Conservation (phyloP, 2,113 vertebrate species). For the Periophthalmus modestus region DNA sequence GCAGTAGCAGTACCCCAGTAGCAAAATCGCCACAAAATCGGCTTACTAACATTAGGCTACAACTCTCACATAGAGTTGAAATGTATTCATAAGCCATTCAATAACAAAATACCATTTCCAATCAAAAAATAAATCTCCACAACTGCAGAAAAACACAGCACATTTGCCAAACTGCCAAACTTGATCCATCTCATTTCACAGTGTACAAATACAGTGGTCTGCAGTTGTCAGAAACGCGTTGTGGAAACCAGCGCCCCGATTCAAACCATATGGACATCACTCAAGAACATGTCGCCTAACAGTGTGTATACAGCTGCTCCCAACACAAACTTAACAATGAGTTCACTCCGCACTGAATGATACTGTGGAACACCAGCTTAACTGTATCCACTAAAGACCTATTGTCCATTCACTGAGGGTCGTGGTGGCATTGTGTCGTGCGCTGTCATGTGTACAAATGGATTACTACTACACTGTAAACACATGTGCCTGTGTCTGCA, state of each 20-base stretch:
- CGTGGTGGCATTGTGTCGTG: slow-evolving; percentile 23
- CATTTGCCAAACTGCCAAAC: slow-evolving; percentile 19
- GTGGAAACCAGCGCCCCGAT: slow-evolving; percentile 44
- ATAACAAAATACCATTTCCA: neutral
- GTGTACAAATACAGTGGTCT: slow-evolving; percentile 44
- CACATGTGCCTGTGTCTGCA: neutral
- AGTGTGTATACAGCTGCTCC: neutral
- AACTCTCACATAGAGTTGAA: neutral
- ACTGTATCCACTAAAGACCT: slow-evolving; percentile 25
- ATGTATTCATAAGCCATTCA: neutral
- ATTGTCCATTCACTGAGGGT: slow-evolving; percentile 41
- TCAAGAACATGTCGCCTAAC: slow-evolving; percentile 8
- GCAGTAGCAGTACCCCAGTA: neutral
- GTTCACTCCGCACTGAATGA: slow-evolving; percentile 1
- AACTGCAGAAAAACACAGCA: slow-evolving; percentile 16
- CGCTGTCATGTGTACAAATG: slow-evolving; percentile 40
- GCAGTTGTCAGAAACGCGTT: slow-evolving; percentile 28
- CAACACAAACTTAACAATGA: slow-evolving; percentile 17
- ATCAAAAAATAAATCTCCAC: neutral
- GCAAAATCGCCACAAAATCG: neutral
- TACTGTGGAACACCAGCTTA: slow-evolving; percentile 19
- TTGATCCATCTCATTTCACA: slow-evolving; percentile 43
- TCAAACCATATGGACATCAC: slow-evolving; percentile 42
- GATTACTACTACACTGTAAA: slow-evolving; percentile 33
- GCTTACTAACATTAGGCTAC: neutral